Percentiles rank a stretch among this genome's conserved stretches.
These are phyloP conservation scores for Branchipolynoe longqiensis DNA, from an alignment of 2,888 invertebrate species.

Conservation along the genomic window DNA sequence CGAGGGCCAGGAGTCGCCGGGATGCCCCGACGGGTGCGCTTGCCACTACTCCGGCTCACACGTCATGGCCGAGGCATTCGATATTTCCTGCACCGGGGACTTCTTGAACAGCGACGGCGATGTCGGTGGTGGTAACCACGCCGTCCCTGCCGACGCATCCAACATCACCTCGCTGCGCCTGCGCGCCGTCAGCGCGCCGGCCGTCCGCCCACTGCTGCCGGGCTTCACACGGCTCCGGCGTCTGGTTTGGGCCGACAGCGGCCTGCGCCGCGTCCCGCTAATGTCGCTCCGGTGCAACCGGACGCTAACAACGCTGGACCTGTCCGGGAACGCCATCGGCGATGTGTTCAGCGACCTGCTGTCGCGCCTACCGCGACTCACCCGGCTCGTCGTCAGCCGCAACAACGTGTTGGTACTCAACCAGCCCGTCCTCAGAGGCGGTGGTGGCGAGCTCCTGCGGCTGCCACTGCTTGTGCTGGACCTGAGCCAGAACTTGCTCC, in stretches of 20 bases:
- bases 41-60: constrained; percentile 42
- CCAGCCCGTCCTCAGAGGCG: background rate
- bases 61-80: constrained; percentile 6
- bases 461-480: background rate
- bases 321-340: constrained; percentile 21
- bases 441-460: background rate
- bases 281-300: background rate
- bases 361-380: background rate
- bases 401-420: constrained; percentile 11
- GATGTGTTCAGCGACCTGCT: background rate
- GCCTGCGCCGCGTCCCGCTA: background rate
- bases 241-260: background rate
- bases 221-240: constrained; percentile 5
- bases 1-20: background rate
- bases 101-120: background rate
- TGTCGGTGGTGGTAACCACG: constrained; percentile 1
- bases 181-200: constrained; percentile 3
- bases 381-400: background rate
- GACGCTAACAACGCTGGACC: constrained; percentile 22
- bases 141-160: constrained; percentile 48
- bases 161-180: constrained; percentile 52
- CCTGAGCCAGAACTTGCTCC: constrained; percentile 15
- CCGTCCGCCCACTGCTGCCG: background rate
- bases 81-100: background rate
- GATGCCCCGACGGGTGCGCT: constrained; percentile 26